Evolutionary conservation across 1,140 invertebrate species (phyloP).

Genomic region (Mamestra configurata): DNA sequence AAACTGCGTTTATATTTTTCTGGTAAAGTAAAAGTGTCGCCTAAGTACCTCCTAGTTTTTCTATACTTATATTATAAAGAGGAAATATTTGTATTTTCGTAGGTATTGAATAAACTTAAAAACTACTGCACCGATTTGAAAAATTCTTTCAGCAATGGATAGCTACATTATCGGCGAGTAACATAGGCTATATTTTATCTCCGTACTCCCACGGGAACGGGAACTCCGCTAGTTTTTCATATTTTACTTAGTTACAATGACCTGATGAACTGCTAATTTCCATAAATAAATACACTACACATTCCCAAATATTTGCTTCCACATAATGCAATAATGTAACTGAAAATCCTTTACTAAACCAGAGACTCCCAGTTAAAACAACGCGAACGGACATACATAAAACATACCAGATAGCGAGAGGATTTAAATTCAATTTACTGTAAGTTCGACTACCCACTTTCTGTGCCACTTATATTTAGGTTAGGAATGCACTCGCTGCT

Average conservation of each 20-base stretch:
- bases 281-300: neutral
- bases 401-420: constrained; percentile 8
- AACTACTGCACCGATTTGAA: no score
- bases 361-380: constrained; percentile 35
- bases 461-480: constrained; percentile 28
- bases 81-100: no score
- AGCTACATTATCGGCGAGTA: no score
- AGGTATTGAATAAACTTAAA: no score
- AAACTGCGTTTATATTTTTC: no score
- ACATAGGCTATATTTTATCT: no score
- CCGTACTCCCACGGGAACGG: no score
- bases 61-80: no score
- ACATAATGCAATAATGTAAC: constrained; percentile 14
- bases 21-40: no score
- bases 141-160: no score
- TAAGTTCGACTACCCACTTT: constrained; percentile 34
- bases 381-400: constrained; percentile 32
- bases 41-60: no score
- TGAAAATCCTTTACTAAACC: constrained; percentile 19
- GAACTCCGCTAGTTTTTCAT: no score
- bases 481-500: constrained; percentile 13
- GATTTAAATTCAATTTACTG: constrained; percentile 42
- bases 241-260: neutral
- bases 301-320: neutral
- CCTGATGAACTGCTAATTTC: neutral